A percentile compares a stretch with the other conserved stretches of the same genome.
Evolutionary conservation across 2,797 vertebrate species (phyloP).

Genomic region (Hydrophis major): DNA sequence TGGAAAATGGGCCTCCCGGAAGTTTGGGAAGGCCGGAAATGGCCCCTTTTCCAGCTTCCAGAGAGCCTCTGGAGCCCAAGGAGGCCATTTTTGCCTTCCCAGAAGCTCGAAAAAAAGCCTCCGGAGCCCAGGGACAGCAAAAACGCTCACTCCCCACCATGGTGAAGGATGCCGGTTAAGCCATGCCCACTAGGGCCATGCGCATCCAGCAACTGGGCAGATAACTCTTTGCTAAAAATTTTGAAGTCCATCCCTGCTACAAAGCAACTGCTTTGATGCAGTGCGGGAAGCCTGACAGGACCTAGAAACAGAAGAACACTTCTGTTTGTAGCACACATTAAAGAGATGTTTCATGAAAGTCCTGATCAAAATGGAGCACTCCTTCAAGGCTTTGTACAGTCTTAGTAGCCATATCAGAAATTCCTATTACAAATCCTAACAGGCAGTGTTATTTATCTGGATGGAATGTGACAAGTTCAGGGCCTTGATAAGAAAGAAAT

Average conservation of each 20-base stretch:
- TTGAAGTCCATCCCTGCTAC: background rate
- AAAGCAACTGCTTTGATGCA: background rate
- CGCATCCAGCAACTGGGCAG: no score
- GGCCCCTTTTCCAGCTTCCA: no score
- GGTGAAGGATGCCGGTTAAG: no score
- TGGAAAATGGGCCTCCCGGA: no score
- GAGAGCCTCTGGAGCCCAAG: no score
- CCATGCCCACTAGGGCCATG: no score
- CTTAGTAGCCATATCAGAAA: background rate
- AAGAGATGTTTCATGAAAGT: background rate
- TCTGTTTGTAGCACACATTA: background rate
- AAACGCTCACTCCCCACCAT: no score
- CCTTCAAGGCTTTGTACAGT: background rate
- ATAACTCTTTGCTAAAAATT: no score
- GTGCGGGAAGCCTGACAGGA: background rate
- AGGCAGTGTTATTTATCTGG: background rate
- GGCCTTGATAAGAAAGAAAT: background rate
- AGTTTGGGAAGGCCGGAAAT: no score
- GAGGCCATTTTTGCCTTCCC: no score
- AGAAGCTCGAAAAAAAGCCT: no score
- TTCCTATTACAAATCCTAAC: background rate
- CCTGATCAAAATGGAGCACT: background rate
- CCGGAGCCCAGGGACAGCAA: no score
- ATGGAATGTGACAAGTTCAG: background rate
- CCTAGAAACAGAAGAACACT: background rate